These are phyloP conservation scores for Dysidea cf. avara DNA, from an alignment of 37 sponge, comb jelly and placozoan species.

Conservation along the genomic window DNA sequence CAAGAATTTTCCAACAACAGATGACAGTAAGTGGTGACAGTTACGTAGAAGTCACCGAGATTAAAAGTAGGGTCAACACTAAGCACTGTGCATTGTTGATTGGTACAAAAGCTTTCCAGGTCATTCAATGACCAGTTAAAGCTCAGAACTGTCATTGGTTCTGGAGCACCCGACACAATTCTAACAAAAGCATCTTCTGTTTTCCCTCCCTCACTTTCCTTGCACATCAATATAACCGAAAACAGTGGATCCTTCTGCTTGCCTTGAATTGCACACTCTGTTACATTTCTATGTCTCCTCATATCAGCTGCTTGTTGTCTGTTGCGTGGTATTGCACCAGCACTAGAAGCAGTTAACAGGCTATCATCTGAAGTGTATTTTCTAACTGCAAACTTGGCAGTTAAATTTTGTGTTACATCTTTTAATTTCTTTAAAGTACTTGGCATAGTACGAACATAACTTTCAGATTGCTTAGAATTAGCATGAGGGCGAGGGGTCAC, in stretches of 20 bases:
- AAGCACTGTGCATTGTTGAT: not conserved
- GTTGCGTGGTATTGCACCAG: not conserved
- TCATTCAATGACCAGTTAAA: conserved; percentile 1
- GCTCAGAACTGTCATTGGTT: not conserved
- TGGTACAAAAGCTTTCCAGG: conserved; percentile 6
- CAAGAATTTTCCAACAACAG: not conserved
- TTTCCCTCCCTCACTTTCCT: conserved; percentile 16
- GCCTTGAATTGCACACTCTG: not conserved
- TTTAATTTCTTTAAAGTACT: not conserved
- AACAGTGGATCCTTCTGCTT: not conserved
- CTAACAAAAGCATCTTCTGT: not conserved
- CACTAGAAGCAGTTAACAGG: not conserved
- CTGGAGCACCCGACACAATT: conserved; percentile 12
- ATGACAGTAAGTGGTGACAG: not conserved
- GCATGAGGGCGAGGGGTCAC: not conserved
- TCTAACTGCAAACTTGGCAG: conserved; percentile 1
- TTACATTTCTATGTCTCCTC: not conserved
- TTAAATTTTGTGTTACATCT: not conserved
- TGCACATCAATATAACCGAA: conserved; percentile 18
- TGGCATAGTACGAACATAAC: conserved; percentile 10
- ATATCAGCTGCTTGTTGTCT: not conserved
- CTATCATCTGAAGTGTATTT: too few species aligned
- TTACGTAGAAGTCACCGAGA: conserved; percentile 11
- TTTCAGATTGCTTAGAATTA: conserved; percentile 5
- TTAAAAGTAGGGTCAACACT: conserved; percentile 20